Evolutionary conservation across 1,140 invertebrate species (phyloP).

Genomic region (Heliothis virescens): DNA sequence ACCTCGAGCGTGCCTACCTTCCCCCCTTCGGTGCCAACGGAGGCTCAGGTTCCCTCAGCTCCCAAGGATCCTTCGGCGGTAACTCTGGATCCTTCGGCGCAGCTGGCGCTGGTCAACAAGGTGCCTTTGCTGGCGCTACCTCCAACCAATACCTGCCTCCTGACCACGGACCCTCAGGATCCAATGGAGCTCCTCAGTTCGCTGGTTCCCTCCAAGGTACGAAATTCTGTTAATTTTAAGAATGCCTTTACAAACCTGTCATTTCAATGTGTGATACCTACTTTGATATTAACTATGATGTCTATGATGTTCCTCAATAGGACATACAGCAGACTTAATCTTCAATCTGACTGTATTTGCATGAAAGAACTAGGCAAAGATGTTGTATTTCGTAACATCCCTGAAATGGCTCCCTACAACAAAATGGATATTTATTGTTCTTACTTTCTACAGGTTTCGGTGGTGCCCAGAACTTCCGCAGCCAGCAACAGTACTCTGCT

Average conservation of each 20-base stretch:
- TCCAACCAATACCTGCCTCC: conserved; percentile 80
- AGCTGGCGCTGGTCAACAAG: neutral
- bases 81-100: conserved; percentile 53
- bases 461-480: conserved; percentile 7
- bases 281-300: too few species aligned
- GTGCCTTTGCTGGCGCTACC: conserved; percentile 61
- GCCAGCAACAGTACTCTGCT: conserved; percentile 35
- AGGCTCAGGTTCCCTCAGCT: conserved; percentile 1
- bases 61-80: conserved; percentile 47
- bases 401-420: too few species aligned
- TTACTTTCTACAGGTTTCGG: conserved; percentile 35
- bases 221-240: neutral
- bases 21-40: conserved; percentile 62
- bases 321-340: too few species aligned
- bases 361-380: too few species aligned
- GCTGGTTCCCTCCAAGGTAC: conserved; percentile 54
- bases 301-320: too few species aligned
- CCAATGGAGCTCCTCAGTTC: conserved; percentile 52
- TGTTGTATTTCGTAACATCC: too few species aligned
- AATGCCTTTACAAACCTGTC: too few species aligned
- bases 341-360: too few species aligned
- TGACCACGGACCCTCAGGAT: conserved; percentile 65
- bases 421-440: too few species aligned
- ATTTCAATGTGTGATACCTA: too few species aligned
- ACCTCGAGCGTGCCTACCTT: conserved; percentile 77